phyloP scores from a whole-genome alignment of 2,113 vertebrate genomes.

The Podarcis cretensis region DNA sequence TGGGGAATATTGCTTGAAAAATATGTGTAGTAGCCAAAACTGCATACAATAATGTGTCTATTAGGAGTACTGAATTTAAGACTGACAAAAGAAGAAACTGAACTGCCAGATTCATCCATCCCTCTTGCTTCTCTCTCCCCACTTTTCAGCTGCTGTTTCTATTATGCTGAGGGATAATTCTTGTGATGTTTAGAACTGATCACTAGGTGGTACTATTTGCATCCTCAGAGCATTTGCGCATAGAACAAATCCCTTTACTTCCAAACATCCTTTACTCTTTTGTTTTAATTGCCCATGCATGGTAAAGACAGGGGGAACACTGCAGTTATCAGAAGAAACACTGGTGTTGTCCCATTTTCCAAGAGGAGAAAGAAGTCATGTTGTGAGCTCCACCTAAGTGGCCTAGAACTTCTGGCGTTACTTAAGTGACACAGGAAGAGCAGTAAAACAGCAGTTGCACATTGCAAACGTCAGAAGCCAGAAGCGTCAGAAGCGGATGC shows the following conservation, averaged over 20 bases:
- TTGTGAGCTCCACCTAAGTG: neutral
- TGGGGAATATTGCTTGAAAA: no score
- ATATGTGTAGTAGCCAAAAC: no score
- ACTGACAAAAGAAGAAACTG: no score
- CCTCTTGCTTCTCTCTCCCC: neutral
- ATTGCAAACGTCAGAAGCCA: neutral
- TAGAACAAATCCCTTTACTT: neutral
- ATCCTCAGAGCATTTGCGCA: neutral
- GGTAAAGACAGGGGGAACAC: neutral
- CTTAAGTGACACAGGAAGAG: neutral
- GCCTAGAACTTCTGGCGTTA: neutral
- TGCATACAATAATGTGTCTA: no score
- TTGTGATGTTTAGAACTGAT: neutral
- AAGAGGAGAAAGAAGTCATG: neutral
- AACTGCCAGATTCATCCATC: no score
- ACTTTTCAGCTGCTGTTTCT: neutral
- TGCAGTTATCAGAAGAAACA: neutral
- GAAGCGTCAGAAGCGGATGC: no score
- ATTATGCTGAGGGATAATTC: neutral
- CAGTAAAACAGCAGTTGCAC: neutral
- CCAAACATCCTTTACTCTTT: neutral
- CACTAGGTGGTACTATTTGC: constrained; percentile 11
- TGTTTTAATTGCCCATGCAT: neutral
- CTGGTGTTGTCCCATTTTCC: neutral
- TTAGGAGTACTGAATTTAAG: no score